These are phyloP conservation scores for Odobenus rosmarus DNA, from an alignment of 2,113 vertebrate genomes.

Conservation along the genomic window DNA sequence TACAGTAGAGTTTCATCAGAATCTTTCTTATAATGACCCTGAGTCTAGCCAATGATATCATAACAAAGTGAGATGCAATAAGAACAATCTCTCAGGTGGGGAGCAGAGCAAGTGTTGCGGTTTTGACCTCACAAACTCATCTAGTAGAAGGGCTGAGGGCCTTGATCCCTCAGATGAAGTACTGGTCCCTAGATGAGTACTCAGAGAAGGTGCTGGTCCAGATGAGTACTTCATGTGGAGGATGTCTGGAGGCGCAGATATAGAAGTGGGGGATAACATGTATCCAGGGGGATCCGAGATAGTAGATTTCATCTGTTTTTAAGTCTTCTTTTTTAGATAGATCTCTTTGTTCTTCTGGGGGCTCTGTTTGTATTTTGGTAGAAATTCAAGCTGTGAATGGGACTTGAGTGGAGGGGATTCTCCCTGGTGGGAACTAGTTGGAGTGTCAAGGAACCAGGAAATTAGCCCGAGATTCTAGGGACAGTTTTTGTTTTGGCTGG, in stretches of 20 bases:
- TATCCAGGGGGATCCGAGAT: not conserved
- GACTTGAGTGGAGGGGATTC: not conserved
- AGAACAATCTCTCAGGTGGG: not conserved
- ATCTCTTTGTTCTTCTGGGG: not conserved
- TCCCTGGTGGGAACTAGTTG: not conserved
- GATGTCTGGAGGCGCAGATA: not conserved
- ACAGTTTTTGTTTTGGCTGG: not conserved
- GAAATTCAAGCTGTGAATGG: not conserved
- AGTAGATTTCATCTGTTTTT: not conserved
- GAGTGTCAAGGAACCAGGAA: not conserved
- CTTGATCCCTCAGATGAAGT: not conserved
- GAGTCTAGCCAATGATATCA: constrained; percentile 39
- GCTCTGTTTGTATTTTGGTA: not conserved
- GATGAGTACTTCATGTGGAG: not conserved
- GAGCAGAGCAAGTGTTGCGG: not conserved
- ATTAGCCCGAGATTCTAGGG: not conserved
- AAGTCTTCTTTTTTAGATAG: not conserved
- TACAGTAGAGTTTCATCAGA: not conserved
- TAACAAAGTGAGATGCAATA: not conserved
- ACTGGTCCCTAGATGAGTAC: not conserved
- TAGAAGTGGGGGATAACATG: not conserved
- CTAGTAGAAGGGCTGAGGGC: not conserved
- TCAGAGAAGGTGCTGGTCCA: not conserved
- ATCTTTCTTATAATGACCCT: constrained; percentile 14
- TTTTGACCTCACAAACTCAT: not conserved